phyloP scores from a whole-genome alignment of 2,888 invertebrate genomes.

The Lithosia quadra region DNA sequence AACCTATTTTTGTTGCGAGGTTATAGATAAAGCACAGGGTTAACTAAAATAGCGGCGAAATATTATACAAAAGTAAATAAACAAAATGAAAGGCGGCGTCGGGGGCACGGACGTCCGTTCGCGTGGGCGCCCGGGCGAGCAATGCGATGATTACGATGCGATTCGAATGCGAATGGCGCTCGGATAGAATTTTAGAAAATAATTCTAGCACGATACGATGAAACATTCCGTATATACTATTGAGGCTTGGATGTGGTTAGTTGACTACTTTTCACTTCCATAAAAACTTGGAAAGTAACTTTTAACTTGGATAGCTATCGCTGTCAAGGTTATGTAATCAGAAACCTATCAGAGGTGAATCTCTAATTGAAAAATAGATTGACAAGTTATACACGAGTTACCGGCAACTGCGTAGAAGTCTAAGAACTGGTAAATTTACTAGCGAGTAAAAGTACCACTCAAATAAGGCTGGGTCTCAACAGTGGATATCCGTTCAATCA shows the following conservation, averaged over 20 bases:
- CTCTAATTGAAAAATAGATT: not conserved
- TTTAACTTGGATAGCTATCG: not conserved
- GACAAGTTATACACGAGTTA: not conserved
- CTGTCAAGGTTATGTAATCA: constrained; percentile 14
- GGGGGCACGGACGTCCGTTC: constrained; percentile 48
- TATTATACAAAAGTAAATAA: constrained; percentile 52
- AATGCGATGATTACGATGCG: constrained; percentile 17
- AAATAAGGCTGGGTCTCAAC: too few relatives aligned
- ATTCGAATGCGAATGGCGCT: constrained; percentile 26
- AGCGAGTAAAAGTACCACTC: too few relatives aligned
- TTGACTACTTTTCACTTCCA: constrained; percentile 47
- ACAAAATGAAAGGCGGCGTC: constrained; percentile 38
- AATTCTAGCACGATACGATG: constrained; percentile 36
- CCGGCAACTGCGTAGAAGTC: not conserved
- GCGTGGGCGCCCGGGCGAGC: constrained; percentile 45
- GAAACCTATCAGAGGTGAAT: constrained; percentile 1
- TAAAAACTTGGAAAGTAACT: constrained; percentile 51
- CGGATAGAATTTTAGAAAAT: constrained; percentile 37
- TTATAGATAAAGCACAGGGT: constrained; percentile 55
- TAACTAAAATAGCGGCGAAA: constrained; percentile 47
- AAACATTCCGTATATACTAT: constrained; percentile 38
- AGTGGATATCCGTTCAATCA: too few relatives aligned
- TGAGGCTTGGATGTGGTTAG: constrained; percentile 23
- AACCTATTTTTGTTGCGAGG: constrained; percentile 61
- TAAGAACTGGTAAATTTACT: too few relatives aligned